Evolutionary conservation across 2,113 vertebrate species (phyloP).

Genomic region (Peromyscus leucopus): DNA sequence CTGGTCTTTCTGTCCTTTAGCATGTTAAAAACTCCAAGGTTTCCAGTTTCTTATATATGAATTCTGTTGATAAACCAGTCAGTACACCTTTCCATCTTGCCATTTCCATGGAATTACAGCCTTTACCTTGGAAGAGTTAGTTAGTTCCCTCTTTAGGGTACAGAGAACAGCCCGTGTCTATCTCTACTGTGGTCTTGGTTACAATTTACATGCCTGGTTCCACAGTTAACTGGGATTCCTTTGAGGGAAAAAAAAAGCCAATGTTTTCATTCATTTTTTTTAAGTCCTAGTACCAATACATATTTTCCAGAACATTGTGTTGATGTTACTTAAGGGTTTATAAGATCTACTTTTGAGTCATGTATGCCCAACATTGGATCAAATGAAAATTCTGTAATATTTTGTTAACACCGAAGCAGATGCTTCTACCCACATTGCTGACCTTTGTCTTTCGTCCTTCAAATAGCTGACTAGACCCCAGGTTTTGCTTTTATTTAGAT

Average conservation of each 20-base stretch:
- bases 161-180: not conserved
- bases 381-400: not conserved
- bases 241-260: not conserved
- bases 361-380: not conserved
- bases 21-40: not conserved
- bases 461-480: not conserved
- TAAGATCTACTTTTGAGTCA: not conserved
- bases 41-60: not conserved
- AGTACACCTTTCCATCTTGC: not conserved
- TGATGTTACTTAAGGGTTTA: not conserved
- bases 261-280: not conserved
- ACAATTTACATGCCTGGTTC: not conserved
- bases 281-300: not conserved
- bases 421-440: not conserved
- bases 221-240: not conserved
- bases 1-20: not conserved
- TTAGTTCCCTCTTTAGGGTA: not conserved
- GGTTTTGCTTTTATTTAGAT: not conserved
- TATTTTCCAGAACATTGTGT: slow-evolving; percentile 13
- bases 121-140: not conserved
- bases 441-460: not conserved
- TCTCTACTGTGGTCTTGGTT: not conserved
- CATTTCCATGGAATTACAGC: not conserved
- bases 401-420: not conserved
- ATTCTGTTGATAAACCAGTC: not conserved